Evolutionary conservation across 53 echinoderm and acorn worm genomes (phyloP), one percentile per base, ranked within the genome.

Genomic region (Zoroaster sp.): DNA sequence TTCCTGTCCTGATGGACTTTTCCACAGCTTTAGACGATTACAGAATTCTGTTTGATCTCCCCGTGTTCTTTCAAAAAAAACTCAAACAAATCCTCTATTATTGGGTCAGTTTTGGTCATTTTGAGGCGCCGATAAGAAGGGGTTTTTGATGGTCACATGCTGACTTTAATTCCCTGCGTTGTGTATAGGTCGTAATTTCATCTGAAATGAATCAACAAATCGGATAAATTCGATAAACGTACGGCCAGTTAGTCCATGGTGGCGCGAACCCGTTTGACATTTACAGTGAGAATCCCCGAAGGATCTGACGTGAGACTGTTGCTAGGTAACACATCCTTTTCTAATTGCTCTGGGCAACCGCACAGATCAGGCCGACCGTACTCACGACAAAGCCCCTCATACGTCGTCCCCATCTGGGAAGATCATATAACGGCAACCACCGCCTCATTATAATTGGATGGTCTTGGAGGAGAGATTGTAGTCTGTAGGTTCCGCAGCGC

Each of bases 261-360:
- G 9, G 69, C 20, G 6, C 42, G 73, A 73, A 49, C 46, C 63
- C 43, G 44, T 67, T 41, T 82, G 68, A 82, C 82, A 66, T 82
- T 82, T 82, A 5, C 32, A 28, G 32, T 40, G 34, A 28, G 43
- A 43, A 23, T 33, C 41, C 35, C 68, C 31, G 31, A 67, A 47
- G 43, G 82, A 67, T 43, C 82, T 82, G 82, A 82, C 82, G 82
- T 82, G 43, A 82, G 68, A 44, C 32, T 8, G 68, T 82, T 66
- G 67, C 82, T 66, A 40, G 44, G 82, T 41, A 67, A 82, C 82
- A 67, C 82, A 67, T 82, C 82, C 82, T 39, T n/a, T 40, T 43
- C 82, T 67, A 68, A 82, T 67, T 82, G 44, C 82, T 43, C 66
- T 15, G 43, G 68, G 82, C 82, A 68, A 67, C 66, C 32, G 4